Evolutionary conservation across 2,888 invertebrate genomes (phyloP), one percentile per base, ranked within the genome.

Genomic region (Cryptocheilus praepositus): DNA sequence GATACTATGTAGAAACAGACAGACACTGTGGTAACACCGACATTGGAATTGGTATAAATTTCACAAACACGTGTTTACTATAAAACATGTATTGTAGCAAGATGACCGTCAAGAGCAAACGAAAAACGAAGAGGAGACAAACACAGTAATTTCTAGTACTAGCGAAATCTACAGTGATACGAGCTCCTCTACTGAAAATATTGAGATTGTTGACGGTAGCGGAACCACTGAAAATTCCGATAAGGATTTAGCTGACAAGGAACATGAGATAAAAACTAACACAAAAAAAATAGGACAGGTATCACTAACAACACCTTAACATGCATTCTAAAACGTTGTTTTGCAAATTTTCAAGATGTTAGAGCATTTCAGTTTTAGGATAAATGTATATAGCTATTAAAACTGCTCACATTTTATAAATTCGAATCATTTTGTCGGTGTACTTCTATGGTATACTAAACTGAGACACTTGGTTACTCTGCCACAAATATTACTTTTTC

Each of bases 21-120:
- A 43, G 64, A 51, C 73, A 68, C 64, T 68, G 62, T 68, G 56
- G 66, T 28, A 19, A 57, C 57, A 46, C 52, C 61, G 64, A 46
- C 46, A 62, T 59, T 60, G 67, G 68, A 18, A 74, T 70, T 67
- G 67, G 53, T 64, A 36, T 36, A 53, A 67, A 46, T 59, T 65
- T 53, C 61, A 49, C 49, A 56, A 65, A 63, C 52, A 63, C 28
- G 51, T 59, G 21, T 49, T 76, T 71, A 77, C 56, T 66, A 71
- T 67, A 76, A 69, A 73, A 77, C 74, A 77, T 79, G 73, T 84
- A 83, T 84, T 84, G 64, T 84, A 84, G 85, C 83, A 61, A 79
- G 79, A 71, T 61, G 83, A 74, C 72, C 70, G 69, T 65, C 71
- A 70, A 72, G 81, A 79, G 51, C 74, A 53, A 72, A 72, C 64